Evolutionary conservation across 1,140 invertebrate genomes (phyloP), one percentile per base, ranked within the genome.

Genomic region (Oncopodura yosiiana): DNA sequence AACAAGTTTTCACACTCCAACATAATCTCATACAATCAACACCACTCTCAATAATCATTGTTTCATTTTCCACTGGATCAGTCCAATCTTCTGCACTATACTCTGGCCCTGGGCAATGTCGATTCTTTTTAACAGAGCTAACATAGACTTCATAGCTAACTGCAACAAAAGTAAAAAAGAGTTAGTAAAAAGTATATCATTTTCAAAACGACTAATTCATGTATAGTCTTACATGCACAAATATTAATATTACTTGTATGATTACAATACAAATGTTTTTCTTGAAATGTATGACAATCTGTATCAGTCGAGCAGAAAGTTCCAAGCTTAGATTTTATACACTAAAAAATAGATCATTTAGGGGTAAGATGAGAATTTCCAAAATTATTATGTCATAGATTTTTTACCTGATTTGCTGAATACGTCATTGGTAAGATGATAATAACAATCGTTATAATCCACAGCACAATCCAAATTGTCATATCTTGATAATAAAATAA

Each of bases 11-110:
- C 6, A 32, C n/a, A 34, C 45, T 18, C 1, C 58, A 44, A 39
- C 60, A 62, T 36, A 58, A 34, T 19, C 60, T 34, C 51, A 62
- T 50, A 32, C 60, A 62, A 32, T 62, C 60, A 1, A 55, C 37
- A 12, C 60, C 60, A 14, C 14, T 3, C 1, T 12, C 23, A 6
- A 53, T 37, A n/a, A 58, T 16, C n/a, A n/a, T n/a, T n/a, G n/a
- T n/a, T 16, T 39, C 46, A 18, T 49, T 14, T 1, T 44, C 39
- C 4, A 61, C 42, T 23, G 60, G 60, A 52, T 62, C 50, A 18
- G 55, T 41, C 55, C 55, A 57, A 4, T 9, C 0, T 14, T 34
- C 46, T 6, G 55, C 55, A 23, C 55, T 58, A 18, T 38, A 55
- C 19, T 55, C 45, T 23, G 39, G 19, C n/a, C 56, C 56, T 5